Base-by-base conservation (phyloP, 1,140 invertebrate species). In the Maniola jurtina region DNA sequence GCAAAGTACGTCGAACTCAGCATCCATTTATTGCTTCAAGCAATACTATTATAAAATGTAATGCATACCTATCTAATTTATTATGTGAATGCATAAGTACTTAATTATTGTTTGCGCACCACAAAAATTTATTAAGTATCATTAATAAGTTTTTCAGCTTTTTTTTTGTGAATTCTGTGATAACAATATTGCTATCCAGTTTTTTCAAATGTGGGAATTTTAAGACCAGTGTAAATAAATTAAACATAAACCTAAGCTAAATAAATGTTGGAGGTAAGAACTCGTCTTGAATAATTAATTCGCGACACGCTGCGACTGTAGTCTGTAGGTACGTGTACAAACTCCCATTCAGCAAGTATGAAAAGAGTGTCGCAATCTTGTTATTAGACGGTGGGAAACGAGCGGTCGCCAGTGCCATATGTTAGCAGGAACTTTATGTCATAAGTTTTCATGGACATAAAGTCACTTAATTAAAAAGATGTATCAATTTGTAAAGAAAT, bases 401-500 rank as follows among this genome's bases (percentile, higher is more conserved):
- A 64, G 55, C 36, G 61, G 61, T 15, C 64, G 40, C 33, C 25
- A 36, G 54, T 15, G 50, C 16, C 67, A 69, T 56, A 56, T 64
- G 61, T 64, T 59, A 55, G 42, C 57, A 36, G 33, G 47, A 48
- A 57, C 42, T 64, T 64, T 64, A 63, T 64, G 47, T 60, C 8
- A 61, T 55, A 64, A 56, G 38, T 56, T 61, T 68, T 64, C 64
- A 64, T 48, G 52, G 56, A 66, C 59, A 71, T 64, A 68, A 68
- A 68, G 70, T 72, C 68, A 40, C 67, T 76, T 82, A 83, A 86
- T 85, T 89, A 84, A 83, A 83, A 84, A 79, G 72, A 78, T 74
- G 61, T 76, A 80, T 84, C 82, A 86, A 86, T 83, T 81, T 82
- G 76, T 75, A 78, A 83, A 84, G 79, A 80, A 87, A 83, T 81